phyloP scores from a whole-genome alignment of 64 coral and sea anemone species.

The Montipora foliosa region DNA sequence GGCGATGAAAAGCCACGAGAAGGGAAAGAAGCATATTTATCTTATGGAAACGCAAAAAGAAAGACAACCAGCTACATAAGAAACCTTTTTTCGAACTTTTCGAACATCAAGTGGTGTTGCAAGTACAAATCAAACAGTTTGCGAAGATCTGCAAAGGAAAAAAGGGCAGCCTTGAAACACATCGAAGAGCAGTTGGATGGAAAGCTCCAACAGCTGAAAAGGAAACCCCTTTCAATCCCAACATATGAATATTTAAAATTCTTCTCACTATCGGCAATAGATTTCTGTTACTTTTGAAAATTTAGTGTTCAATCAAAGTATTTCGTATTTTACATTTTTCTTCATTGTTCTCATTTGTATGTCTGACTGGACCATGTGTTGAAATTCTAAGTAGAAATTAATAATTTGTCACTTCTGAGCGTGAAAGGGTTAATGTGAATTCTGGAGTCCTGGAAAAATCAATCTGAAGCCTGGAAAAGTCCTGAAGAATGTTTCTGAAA shows the following conservation, averaged over 20 bases:
- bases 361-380: not conserved
- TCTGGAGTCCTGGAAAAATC: too few relatives aligned
- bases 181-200: constrained; percentile 39
- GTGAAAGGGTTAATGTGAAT: not conserved
- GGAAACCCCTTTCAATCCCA: not conserved
- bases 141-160: constrained; percentile 46
- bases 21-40: not conserved
- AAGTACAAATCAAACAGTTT: constrained; percentile 7
- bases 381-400: not conserved
- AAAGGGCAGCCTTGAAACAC: constrained; percentile 32
- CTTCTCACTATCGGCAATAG: not conserved
- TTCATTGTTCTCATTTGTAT: not conserved
- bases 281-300: not conserved
- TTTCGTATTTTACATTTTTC: not conserved
- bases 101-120: too few relatives aligned
- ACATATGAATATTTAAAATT: not conserved
- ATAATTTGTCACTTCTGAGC: not conserved
- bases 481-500: too few relatives aligned
- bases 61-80: too few relatives aligned
- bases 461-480: not conserved
- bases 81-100: too few relatives aligned
- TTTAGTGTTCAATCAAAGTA: not conserved
- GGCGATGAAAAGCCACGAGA: not conserved
- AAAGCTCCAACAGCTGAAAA: not conserved
- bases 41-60: not conserved